Evolutionary conservation across 2,888 invertebrate genomes (phyloP), one percentile per base, ranked within the genome.

Genomic region (Drosophila merina): DNA sequence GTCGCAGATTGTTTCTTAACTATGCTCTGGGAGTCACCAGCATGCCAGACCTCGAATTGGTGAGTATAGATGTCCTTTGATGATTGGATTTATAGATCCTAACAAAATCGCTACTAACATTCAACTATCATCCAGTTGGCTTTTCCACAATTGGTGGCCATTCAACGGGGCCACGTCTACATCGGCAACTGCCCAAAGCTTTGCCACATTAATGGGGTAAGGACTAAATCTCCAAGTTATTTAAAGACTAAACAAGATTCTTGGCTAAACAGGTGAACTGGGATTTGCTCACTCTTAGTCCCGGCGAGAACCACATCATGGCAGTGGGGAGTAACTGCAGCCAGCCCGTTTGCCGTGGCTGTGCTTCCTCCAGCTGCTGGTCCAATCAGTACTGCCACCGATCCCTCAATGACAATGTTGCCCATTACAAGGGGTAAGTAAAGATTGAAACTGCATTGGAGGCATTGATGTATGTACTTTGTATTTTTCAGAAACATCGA

Each of bases 1-100:
- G 99, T 0, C 93, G 94, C 28, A 93, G 93, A 26, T 92, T 98
- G 36, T 93, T 98, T 82, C 91, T 93, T 54, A 95, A 97, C 92
- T 98, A 96, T 92, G 96, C 97, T 0, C 92, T 99, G 49, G 94
- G 97, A 72, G 92, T 97, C 33, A 96, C 94, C 88, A 95, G 95
- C 81, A 94, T 96, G 93, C 92, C 92, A 0, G 91, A 94, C 80
- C 90, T 96, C 4, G 92, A 92, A 83, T 93, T 94, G 93, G 95
- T 95, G 90, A 91, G 83, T 7, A 47, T 36, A 28, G 14, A 47
- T n/a, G 20, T 20, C 20, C 20, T 20, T 20, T 20, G 1, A 20
- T 1, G 20, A 20, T 20, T 20, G 20, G 20, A 20, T 20, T 20
- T 20, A 1, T 20, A 20, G 20, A 20, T 20, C 20, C 2, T 20